Evolutionary conservation across 2,113 vertebrate species (phyloP).

Genomic region (Piliocolobus tephrosceles): DNA sequence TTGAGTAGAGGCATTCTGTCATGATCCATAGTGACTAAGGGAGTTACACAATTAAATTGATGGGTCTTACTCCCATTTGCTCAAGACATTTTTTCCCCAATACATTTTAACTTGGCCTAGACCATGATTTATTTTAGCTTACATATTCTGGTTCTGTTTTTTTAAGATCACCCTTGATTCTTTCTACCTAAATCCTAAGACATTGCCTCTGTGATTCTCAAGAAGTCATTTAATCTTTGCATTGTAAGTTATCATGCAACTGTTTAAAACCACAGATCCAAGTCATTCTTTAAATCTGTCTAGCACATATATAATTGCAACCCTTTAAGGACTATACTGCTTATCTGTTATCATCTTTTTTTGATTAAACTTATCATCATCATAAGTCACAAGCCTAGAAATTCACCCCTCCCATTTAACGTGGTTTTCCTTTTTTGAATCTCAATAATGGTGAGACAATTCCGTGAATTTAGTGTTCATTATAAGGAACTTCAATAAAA

Average conservation of each 20-base stretch:
- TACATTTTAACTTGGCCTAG: constrained; percentile 13
- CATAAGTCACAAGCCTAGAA: neutral
- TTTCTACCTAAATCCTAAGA: neutral
- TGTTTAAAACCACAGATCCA: neutral
- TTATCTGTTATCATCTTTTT: neutral
- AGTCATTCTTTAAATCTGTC: constrained; percentile 1
- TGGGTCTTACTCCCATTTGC: neutral
- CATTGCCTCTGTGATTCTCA: neutral
- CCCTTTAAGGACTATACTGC: neutral
- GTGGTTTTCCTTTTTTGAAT: neutral
- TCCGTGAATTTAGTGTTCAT: neutral
- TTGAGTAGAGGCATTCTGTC: neutral
- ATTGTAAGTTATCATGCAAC: neutral
- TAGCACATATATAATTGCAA: neutral
- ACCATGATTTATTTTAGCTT: constrained; percentile 16
- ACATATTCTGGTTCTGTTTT: neutral
- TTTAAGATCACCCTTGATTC: neutral
- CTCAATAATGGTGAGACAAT: neutral
- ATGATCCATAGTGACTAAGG: neutral
- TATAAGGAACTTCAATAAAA: neutral
- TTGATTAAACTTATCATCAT: neutral
- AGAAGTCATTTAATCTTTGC: neutral
- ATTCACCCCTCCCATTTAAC: neutral
- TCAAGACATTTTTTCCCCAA: neutral
- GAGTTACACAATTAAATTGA: neutral